Evolutionary conservation across 2,888 invertebrate genomes (phyloP).

Genomic region (Lucinisca nassula): DNA sequence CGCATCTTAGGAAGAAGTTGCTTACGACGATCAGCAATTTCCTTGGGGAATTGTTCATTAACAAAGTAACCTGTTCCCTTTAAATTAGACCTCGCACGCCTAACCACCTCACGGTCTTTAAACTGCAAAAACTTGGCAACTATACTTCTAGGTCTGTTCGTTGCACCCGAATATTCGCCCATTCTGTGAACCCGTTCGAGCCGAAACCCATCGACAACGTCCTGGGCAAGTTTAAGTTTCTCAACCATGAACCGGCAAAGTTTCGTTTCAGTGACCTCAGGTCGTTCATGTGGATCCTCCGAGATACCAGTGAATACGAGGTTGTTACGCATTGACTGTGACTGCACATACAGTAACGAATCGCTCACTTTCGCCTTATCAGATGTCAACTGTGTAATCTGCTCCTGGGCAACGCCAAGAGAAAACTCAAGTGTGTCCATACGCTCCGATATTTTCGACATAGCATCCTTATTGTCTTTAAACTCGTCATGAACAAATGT

Average conservation of each 20-base stretch:
- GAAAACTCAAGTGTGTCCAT: slow-evolving; percentile 23
- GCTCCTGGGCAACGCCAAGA: slow-evolving; percentile 12
- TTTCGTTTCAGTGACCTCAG: neutral
- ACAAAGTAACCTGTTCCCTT: neutral
- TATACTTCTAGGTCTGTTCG: too few relatives aligned
- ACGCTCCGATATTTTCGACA: slow-evolving; percentile 14
- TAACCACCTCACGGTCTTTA: neutral
- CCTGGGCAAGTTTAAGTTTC: neutral
- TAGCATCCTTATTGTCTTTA: neutral
- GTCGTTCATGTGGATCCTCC: neutral
- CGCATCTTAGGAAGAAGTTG: neutral
- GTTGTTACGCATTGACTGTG: slow-evolving; percentile 25
- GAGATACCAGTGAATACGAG: slow-evolving; percentile 16
- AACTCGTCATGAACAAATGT: slow-evolving; percentile 12
- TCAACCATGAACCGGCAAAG: neutral
- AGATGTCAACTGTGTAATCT: slow-evolving; percentile 12
- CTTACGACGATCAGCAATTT: slow-evolving; percentile 5
- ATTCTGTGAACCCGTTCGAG: slow-evolving; percentile 6
- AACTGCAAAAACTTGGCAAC: too few relatives aligned
- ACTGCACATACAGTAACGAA: neutral
- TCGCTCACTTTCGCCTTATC: neutral
- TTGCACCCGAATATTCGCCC: slow-evolving; percentile 2
- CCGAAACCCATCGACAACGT: neutral
- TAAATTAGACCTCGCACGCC: neutral
- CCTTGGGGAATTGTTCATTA: neutral